These are phyloP conservation scores for Odontamblyopus rebecca DNA, from an alignment of 2,797 vertebrate genomes.

Conservation along the genomic window DNA sequence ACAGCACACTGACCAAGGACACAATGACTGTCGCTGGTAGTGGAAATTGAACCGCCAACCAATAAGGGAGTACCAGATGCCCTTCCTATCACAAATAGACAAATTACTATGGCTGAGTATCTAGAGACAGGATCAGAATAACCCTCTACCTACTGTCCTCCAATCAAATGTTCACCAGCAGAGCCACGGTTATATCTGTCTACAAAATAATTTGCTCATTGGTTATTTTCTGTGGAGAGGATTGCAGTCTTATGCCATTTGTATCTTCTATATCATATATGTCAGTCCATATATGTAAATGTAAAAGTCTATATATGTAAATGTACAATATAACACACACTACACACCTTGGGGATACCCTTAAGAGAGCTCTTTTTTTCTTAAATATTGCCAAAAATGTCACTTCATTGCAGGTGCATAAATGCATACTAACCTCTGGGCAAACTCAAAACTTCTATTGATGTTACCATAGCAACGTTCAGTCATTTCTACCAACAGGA, in stretches of 20 bases:
- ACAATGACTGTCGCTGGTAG: neutral
- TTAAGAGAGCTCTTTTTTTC: neutral
- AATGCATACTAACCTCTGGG: neutral
- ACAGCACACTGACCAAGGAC: neutral
- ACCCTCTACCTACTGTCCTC: neutral
- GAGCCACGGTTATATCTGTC: too few species aligned
- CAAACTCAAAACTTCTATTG: slow-evolving; percentile 4
- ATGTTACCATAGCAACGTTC: slow-evolving; percentile 9
- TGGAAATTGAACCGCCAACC: neutral
- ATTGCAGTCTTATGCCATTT: neutral
- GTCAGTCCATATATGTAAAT: neutral
- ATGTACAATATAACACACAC: neutral
- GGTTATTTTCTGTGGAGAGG: too few species aligned
- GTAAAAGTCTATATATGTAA: neutral
- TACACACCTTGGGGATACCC: neutral
- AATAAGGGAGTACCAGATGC: neutral
- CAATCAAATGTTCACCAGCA: neutral
- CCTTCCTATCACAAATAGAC: neutral
- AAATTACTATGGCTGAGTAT: neutral
- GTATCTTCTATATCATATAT: neutral
- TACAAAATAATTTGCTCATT: too few species aligned
- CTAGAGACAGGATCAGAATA: neutral
- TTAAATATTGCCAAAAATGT: slow-evolving; percentile 5
- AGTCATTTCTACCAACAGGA: neutral
- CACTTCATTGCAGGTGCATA: neutral